Evolutionary conservation across 2,797 vertebrate species (phyloP), one percentile per base, ranked within the genome.

Genomic region (Brotula barbata): DNA sequence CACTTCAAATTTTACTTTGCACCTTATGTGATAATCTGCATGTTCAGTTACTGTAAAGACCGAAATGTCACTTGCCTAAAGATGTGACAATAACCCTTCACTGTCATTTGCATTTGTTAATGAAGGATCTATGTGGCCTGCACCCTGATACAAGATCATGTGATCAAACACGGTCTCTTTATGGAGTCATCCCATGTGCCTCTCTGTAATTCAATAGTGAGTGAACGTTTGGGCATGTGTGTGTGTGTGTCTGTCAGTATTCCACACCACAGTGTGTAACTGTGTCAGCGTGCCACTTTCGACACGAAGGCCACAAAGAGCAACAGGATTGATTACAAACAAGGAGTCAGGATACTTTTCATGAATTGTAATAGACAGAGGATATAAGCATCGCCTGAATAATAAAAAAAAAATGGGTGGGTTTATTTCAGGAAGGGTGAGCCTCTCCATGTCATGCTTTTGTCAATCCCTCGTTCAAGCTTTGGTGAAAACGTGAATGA

Each of bases 321-420:
- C 40, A 71, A 51, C 13, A 11, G 31, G 31, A 15, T 60, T n/a
- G 56, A 49, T 62, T 37, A 47, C 58, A 64, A 63, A 46, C 17
- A 43, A 4, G 0, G 19, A 58, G 33, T 33, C 16, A 33, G 48
- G 37, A 66, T 40, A 19, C 66, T 44, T 63, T 65, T 65, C 36
- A 55, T 43, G 54, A 76, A 28, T 66, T 69, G 34, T 61, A 21
- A 54, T 59, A 65, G 65, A 58, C 0, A 13, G 13, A 23, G 48
- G 64, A 50, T 20, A 44, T 17, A 61, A 14, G 54, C 19, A 48
- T 17, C 6, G 3, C 9, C 7, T 39, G 7, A 41, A 17, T 9
- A 28, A 34, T 14, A 43, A 43, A 3, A 17, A 33, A 9, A 33
- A 33, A 33, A 33, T 10, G 2, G 2, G 31, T 7, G 6, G 31